Evolutionary conservation across 2,888 invertebrate genomes (phyloP).

Genomic region (Cistogaster globosa): DNA sequence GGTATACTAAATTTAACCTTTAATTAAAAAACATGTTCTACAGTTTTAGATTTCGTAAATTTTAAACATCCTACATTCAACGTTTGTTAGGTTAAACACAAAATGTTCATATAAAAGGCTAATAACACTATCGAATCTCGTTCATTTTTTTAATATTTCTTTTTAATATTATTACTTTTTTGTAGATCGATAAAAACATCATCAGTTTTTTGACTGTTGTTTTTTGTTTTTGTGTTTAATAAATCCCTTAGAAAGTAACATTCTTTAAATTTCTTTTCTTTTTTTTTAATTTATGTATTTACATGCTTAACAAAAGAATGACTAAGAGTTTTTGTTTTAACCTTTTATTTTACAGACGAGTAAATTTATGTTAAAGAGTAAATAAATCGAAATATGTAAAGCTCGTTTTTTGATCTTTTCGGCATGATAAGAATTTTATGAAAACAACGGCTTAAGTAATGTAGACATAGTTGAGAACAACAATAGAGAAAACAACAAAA

Average conservation of each 20-base stretch:
- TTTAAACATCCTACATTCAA: not conserved
- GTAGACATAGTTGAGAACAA: slow-evolving; percentile 8
- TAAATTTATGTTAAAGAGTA: slow-evolving; percentile 2
- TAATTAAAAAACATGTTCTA: slow-evolving; percentile 40
- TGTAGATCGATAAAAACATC: slow-evolving; percentile 30
- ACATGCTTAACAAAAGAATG: slow-evolving; percentile 28
- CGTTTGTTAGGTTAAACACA: not conserved
- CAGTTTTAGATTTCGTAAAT: not conserved
- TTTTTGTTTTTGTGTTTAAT: slow-evolving; percentile 3
- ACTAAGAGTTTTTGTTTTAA: slow-evolving; percentile 44
- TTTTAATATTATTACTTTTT: slow-evolving; percentile 10
- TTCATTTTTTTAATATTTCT: slow-evolving; percentile 3
- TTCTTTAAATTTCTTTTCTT: not conserved
- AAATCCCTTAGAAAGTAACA: not conserved
- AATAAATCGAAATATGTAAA: slow-evolving; percentile 25
- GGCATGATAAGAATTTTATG: slow-evolving; percentile 67
- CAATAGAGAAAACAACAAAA: not conserved
- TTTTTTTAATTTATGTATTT: not conserved
- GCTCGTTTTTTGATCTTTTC: slow-evolving; percentile 63
- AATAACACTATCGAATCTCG: not conserved
- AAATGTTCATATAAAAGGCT: not conserved
- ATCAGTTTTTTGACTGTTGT: not conserved
- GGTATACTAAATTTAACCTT: not conserved
- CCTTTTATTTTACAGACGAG: not conserved
- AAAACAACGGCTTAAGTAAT: slow-evolving; percentile 20